Evolutionary conservation across 2,888 invertebrate species (phyloP), one percentile per base, ranked within the genome.

Genomic region (Electrophaes corylata): DNA sequence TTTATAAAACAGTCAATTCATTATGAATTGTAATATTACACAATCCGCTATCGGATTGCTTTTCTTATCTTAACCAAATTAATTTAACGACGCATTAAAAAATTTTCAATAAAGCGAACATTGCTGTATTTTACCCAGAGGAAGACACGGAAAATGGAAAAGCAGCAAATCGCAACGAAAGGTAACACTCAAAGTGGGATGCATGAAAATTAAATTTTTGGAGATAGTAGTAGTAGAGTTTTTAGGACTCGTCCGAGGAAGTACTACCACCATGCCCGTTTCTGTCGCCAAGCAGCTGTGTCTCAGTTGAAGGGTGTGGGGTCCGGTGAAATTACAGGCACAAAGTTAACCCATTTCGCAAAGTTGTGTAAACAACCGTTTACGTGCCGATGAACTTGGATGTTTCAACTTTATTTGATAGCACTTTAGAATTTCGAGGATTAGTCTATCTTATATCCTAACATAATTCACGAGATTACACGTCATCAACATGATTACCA

Each of bases 61-160:
- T 44, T 44, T 44, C 44, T 44, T 29, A 44, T 44, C 44, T 14
- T 41, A 16, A 29, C 44, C 26, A 29, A 26, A 11, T 29, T 23
- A 14, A 26, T 26, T 43, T 23, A 12, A 43, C 26, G 23, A 26
- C 14, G 26, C 16, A 10, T 4, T 29, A 16, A 29, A 44, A 20
- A 41, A 4, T 23, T 20, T 23, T 3, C 16, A 5, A 16, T n/a
- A 16, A 2, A 37, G 37, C 37, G 5, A 37, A 37, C 16, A 16
- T n/a, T 31, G n/a, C 2, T 8, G 37, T 37, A 16, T 5, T 14
- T 33, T 16, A 35, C 35, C 2, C 2, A n/a, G n/a, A n/a, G n/a
- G n/a, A n/a, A n/a, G n/a, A n/a, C n/a, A n/a, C n/a, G n/a, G n/a
- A n/a, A n/a, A n/a, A n/a, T n/a, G n/a, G n/a, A n/a, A n/a, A n/a